Conservation (phyloP, 2,113 vertebrate species). For the Coptodon rendalli region DNA sequence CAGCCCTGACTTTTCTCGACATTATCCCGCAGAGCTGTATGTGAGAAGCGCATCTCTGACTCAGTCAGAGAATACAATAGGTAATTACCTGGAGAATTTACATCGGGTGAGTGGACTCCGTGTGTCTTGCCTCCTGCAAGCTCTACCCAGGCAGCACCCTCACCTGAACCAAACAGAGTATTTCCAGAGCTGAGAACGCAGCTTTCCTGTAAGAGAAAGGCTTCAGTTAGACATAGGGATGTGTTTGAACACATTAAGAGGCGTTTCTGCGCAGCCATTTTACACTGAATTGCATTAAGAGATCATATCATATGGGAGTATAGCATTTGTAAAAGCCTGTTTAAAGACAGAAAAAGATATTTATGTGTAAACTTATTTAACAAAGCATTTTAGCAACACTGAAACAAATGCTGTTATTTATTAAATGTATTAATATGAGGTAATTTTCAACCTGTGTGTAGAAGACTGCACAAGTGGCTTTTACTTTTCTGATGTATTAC, state of each 20-base stretch:
- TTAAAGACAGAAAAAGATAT: background rate
- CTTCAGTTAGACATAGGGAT: background rate
- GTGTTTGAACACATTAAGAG: background rate
- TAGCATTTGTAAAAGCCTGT: background rate
- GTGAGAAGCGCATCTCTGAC: background rate
- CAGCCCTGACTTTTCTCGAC: background rate
- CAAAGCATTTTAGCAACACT: background rate
- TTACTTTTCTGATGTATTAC: background rate
- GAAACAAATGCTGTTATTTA: background rate
- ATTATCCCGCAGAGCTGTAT: background rate
- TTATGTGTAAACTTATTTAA: background rate
- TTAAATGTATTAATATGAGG: background rate
- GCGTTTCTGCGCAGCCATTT: background rate
- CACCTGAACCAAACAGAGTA: background rate
- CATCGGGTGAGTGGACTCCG: background rate
- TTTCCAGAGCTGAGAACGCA: background rate
- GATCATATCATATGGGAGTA: background rate
- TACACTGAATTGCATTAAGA: background rate
- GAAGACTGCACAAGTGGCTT: background rate
- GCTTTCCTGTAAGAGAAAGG: background rate
- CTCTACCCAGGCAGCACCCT: background rate
- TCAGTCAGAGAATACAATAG: background rate
- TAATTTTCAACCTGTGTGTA: background rate
- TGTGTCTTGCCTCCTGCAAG: background rate
- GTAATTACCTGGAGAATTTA: background rate